Base-by-base conservation (phyloP, 2,113 vertebrate species). In the Lepus europaeus region DNA sequence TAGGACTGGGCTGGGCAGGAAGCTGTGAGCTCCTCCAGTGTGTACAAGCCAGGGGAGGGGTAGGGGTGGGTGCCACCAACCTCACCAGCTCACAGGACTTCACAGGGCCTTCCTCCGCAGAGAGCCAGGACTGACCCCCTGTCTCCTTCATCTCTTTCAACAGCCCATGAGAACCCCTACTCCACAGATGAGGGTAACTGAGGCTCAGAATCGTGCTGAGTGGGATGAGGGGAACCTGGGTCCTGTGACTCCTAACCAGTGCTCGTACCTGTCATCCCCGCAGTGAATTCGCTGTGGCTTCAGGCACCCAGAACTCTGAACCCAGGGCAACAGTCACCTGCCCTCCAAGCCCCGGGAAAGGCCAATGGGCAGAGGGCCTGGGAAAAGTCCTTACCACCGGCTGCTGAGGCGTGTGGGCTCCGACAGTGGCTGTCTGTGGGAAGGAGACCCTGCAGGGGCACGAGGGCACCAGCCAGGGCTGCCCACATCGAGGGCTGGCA, bases 361-460 rank as follows among this genome's bases (percentile, higher is more conserved):
- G 51, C 23, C 61, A 49, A 12, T 10, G 79, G 27, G 33, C 45
- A 5, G 13, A 61, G 20, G 53, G 39, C 20, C n/a, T 0, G 19
- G 85, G 84, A 87, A 86, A 79, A 63, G 36, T 72, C 33, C 82
- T 93, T 76, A 86, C 31, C 64, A 61, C 29, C 9, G 36, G 79
- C 56, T 1, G 1, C 2, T 0, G 11, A 1, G 61, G 36, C 64
- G 66, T 76, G 61, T 33, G 12, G 0, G 81, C 82, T n/a, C 89
- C 82, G 93, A 86, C 12, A 59, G 39, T 9, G 27, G 79, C 92
- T 94, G 74, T 96, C 80, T 80, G 85, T 29, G 39, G 97, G 94
- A 97, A 98, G 98, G 97, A 94, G 96, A 92, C 97, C 97, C 29
- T 82, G 97, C 96, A 96, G 94, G 93, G 92, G 85, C 81, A 96